Evolutionary conservation across 2,113 vertebrate species (phyloP).

Genomic region (Benitochromis conjunctus): DNA sequence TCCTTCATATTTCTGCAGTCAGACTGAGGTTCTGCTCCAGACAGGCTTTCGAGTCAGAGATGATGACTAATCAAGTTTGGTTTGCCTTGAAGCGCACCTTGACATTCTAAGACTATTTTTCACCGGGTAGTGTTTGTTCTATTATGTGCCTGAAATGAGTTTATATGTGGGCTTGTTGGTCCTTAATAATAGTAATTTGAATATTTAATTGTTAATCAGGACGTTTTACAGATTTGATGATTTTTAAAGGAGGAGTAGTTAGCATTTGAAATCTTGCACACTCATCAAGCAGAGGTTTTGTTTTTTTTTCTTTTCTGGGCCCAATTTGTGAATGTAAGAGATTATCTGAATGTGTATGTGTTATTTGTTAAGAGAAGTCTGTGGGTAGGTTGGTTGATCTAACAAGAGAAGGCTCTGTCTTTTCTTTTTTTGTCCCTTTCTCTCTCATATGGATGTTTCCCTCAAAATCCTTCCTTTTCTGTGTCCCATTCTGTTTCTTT

Average conservation of each 20-base stretch:
- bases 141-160: neutral
- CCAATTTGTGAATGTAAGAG: neutral
- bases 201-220: neutral
- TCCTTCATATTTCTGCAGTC: constrained; percentile 23
- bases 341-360: neutral
- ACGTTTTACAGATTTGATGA: neutral
- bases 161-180: neutral
- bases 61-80: neutral
- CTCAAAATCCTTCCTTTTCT: constrained; percentile 22
- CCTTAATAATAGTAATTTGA: neutral
- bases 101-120: neutral
- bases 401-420: constrained; percentile 52
- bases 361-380: neutral
- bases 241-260: neutral
- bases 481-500: constrained; percentile 45
- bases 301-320: neutral
- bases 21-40: neutral
- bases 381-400: constrained; percentile 16
- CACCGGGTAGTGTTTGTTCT: neutral
- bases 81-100: neutral
- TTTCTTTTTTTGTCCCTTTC: constrained; percentile 26
- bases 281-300: neutral
- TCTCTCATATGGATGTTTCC: constrained; percentile 70
- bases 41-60: neutral
- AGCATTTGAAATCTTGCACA: neutral